A percentile compares a stretch with the other conserved stretches of the same genome.
phyloP scores from a whole-genome alignment of 2,113 vertebrate species.

The Tupaia chinensis region DNA sequence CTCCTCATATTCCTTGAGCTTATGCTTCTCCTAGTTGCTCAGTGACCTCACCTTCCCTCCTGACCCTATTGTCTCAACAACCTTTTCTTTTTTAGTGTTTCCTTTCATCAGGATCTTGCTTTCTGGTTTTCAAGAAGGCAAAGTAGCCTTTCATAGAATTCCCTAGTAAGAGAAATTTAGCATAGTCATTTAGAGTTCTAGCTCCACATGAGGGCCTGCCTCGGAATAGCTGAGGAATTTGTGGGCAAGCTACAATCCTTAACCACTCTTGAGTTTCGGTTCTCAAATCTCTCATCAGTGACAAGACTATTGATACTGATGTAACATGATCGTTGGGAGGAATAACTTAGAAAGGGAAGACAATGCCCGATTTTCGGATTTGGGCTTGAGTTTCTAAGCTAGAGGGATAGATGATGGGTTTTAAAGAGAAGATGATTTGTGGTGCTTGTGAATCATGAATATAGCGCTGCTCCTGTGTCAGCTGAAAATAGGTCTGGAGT shows the following conservation, averaged over 20 bases:
- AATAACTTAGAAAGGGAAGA: slow-evolving; percentile 15
- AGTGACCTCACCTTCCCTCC: background rate
- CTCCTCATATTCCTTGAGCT: background rate
- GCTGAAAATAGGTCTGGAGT: slow-evolving; percentile 36
- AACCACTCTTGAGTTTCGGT: background rate
- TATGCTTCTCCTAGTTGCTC: background rate
- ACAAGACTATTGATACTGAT: background rate
- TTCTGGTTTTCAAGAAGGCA: slow-evolving; percentile 61
- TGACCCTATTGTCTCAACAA: slow-evolving; percentile 13
- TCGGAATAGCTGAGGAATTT: background rate
- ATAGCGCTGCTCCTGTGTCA: background rate
- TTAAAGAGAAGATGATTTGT: slow-evolving; percentile 11
- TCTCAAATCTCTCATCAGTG: slow-evolving; percentile 5
- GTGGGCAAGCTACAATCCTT: background rate
- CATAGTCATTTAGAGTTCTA: background rate
- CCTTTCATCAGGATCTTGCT: background rate
- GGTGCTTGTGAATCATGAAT: slow-evolving; percentile 6
- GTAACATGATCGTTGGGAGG: background rate
- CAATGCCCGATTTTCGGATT: background rate
- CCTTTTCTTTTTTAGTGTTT: background rate
- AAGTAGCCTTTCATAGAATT: slow-evolving; percentile 17
- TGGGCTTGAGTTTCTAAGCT: slow-evolving; percentile 13
- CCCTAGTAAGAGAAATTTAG: background rate
- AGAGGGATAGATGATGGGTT: background rate
- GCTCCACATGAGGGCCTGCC: slow-evolving; percentile 30